Conservation (phyloP, 2,113 vertebrate genomes). For the Sarotherodon lohbergeri region DNA sequence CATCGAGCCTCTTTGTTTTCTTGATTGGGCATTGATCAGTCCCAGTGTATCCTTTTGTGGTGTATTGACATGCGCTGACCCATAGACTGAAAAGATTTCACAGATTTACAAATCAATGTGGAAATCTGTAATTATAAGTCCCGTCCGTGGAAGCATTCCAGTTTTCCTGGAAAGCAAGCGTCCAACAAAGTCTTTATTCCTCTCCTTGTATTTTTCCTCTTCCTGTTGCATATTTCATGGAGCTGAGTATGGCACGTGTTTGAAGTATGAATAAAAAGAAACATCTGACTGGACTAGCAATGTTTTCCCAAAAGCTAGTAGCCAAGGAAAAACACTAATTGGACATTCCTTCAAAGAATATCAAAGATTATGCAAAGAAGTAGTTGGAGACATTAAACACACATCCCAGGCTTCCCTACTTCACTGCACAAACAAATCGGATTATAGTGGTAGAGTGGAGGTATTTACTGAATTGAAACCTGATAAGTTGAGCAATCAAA, state of each 20-base stretch:
- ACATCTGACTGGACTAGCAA: not conserved
- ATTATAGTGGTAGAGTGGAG: not conserved
- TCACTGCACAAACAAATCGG: not conserved
- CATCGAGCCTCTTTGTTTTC: not conserved
- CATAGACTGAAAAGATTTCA: not conserved
- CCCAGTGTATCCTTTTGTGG: not conserved
- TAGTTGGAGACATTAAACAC: not conserved
- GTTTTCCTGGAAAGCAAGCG: not conserved
- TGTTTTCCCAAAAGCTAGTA: conserved; percentile 3
- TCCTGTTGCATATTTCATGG: not conserved
- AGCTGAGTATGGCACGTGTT: not conserved
- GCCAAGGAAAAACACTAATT: conserved; percentile 20
- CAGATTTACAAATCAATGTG: not conserved
- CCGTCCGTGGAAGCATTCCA: not conserved
- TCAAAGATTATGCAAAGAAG: not conserved
- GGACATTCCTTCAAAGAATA: conserved; percentile 14
- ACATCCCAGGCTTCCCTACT: not conserved
- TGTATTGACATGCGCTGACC: not conserved
- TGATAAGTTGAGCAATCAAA: not conserved
- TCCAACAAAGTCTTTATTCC: not conserved
- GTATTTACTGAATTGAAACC: not conserved
- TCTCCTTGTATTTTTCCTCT: not conserved
- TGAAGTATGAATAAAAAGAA: not conserved
- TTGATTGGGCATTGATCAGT: conserved; percentile 17
- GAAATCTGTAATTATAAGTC: not conserved